phyloP scores from a whole-genome alignment of 2,113 vertebrate species.

The Sphyrna mokarran region DNA sequence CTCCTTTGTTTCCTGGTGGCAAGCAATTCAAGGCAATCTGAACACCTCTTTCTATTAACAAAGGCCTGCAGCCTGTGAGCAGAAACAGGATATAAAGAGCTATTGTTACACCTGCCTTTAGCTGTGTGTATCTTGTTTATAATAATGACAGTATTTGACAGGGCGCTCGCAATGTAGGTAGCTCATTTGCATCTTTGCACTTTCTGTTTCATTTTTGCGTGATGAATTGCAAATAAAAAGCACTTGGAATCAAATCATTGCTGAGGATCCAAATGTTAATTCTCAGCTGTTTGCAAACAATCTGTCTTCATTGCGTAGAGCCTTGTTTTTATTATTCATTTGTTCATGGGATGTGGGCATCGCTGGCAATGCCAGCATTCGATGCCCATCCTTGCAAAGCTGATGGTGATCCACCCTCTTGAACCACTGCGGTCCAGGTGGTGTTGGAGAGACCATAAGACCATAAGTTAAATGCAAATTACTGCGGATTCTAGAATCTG shows the following conservation, averaged over 20 bases:
- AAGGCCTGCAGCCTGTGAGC: neutral
- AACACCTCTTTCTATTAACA: neutral
- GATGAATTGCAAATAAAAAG: neutral
- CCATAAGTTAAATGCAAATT: too few species aligned
- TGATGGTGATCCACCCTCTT: too few species aligned
- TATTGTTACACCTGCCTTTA: conserved; percentile 16
- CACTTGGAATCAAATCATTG: neutral
- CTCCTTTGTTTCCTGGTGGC: neutral
- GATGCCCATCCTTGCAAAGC: too few species aligned
- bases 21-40: neutral
- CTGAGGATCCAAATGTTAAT: neutral
- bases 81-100: neutral
- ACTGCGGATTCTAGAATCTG: too few species aligned
- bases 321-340: neutral
- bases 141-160: neutral
- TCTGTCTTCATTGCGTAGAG: neutral
- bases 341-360: too few species aligned
- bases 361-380: too few species aligned
- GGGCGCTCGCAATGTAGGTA: neutral
- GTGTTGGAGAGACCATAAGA: too few species aligned
- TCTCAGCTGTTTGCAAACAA: neutral
- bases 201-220: neutral
- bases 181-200: neutral
- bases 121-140: neutral
- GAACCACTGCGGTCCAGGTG: too few species aligned